phyloP scores from a whole-genome alignment of 1,140 invertebrate species.

The Calosoma granatense region DNA sequence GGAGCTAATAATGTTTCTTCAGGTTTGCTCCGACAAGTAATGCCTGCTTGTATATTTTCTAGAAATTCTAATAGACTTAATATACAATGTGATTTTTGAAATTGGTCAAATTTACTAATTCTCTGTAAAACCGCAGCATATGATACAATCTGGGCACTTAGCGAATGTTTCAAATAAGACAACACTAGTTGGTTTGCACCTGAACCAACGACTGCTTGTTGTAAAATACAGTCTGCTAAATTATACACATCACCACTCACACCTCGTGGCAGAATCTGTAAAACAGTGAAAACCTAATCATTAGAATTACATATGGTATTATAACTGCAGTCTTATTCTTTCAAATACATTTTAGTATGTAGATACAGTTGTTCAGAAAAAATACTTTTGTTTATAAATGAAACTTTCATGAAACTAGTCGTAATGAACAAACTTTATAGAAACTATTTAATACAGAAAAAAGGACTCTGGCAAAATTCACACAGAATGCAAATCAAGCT shows the following conservation, averaged over 20 bases:
- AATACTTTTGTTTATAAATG: too few relatives aligned
- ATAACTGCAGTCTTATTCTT: too few relatives aligned
- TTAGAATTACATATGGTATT: background rate
- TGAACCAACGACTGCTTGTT: constrained; percentile 84
- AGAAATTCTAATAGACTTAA: constrained; percentile 76
- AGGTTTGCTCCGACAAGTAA: constrained; percentile 62
- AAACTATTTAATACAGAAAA: too few relatives aligned
- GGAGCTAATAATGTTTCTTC: constrained; percentile 69
- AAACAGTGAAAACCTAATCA: constrained; percentile 4
- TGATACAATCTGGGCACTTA: constrained; percentile 82
- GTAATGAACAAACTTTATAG: too few relatives aligned
- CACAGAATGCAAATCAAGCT: too few relatives aligned
- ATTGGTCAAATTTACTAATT: constrained; percentile 81
- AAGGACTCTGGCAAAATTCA: too few relatives aligned
- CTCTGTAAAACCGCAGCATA: constrained; percentile 79
- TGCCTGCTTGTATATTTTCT: constrained; percentile 58
- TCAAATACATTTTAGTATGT: too few relatives aligned
- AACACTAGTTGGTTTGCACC: constrained; percentile 83
- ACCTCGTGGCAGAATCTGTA: constrained; percentile 63
- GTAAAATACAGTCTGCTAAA: constrained; percentile 82
- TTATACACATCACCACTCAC: constrained; percentile 87
- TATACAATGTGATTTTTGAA: constrained; percentile 82
- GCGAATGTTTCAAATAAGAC: constrained; percentile 84
- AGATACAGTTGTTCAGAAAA: too few relatives aligned
- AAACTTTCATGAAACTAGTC: too few relatives aligned